Evolutionary conservation across 2,888 invertebrate genomes (phyloP), one percentile per base, ranked within the genome.

Genomic region (Folsomia manolachei): DNA sequence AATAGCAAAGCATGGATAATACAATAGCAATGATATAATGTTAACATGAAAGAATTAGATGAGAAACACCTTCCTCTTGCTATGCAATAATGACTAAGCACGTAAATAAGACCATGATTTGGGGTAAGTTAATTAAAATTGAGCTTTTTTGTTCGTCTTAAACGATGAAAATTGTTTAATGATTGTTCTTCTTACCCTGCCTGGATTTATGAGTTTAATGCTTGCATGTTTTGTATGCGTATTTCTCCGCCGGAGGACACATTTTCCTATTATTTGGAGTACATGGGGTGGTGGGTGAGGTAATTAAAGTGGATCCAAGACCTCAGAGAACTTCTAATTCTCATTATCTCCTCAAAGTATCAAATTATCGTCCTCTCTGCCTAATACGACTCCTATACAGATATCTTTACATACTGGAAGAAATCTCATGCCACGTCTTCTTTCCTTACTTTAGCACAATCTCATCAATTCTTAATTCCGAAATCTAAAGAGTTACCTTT

Each of bases 71-170:
- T 39, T 39, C 39, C 14, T 39, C 39, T 39, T 39, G 4, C 39
- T 39, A 39, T 39, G 39, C 39, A 39, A 39, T 39, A 14, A 39
- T 39, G 39, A 39, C 39, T 39, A 39, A 39, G 39, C 39, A 39
- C 39, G 39, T 66, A 23, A 66, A 66, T 66, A 39, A 52, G 39
- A 66, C 27, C 14, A 66, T 66, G 65, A 66, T 66, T 66, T 66
- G 65, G 52, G 19, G 65, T 52, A 66, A 66, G 65, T 66, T 66
- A 66, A 66, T 66, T 66, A 66, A 66, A 66, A 66, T 21, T 52
- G 65, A 19, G 51, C 18, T 66, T 66, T 66, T 66, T 66, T 66
- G 23, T 66, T 66, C 23, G 27, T 39, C 23, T 51, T 51, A 66
- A 66, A 66, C 52, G 65, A 21, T 52, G 65, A 66, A 66, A 66